These are phyloP conservation scores for Keiferia lycopersicella DNA, from an alignment of 2,888 invertebrate genomes.

Conservation along the genomic window DNA sequence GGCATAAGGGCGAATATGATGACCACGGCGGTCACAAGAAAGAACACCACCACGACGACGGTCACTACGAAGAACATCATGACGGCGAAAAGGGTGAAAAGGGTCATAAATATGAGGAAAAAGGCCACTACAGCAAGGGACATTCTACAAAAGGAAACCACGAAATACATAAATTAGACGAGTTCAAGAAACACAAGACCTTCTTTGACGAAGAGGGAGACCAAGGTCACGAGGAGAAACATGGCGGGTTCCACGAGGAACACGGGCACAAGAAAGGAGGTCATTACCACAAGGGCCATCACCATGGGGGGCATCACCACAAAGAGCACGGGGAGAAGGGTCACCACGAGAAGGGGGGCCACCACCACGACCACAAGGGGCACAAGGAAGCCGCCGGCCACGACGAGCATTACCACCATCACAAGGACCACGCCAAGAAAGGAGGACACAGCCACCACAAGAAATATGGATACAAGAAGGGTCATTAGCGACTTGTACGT, in stretches of 20 bases:
- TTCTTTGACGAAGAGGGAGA: slow-evolving; percentile 93
- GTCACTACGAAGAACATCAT: slow-evolving; percentile 84
- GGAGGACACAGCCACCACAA: slow-evolving; percentile 90
- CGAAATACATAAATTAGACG: slow-evolving; percentile 91
- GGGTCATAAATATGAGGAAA: slow-evolving; percentile 84
- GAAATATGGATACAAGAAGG: slow-evolving; percentile 86
- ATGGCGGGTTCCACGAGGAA: slow-evolving; percentile 89
- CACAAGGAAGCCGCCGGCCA: slow-evolving; percentile 90
- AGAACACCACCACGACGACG: slow-evolving; percentile 83
- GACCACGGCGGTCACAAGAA: slow-evolving; percentile 84
- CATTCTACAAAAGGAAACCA: slow-evolving; percentile 93
- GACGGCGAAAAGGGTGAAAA: slow-evolving; percentile 85
- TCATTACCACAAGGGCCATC: slow-evolving; percentile 90
- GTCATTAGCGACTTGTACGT: slow-evolving; percentile 50
- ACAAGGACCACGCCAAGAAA: slow-evolving; percentile 89
- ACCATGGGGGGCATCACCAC: slow-evolving; percentile 88
- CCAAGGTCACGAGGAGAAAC: slow-evolving; percentile 90
- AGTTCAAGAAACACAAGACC: slow-evolving; percentile 92
- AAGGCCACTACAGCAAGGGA: slow-evolving; percentile 90
- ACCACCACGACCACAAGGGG: slow-evolving; percentile 89
- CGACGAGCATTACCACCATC: slow-evolving; percentile 88
- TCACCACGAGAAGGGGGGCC: slow-evolving; percentile 89
- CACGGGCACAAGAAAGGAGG: slow-evolving; percentile 92
- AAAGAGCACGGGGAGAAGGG: slow-evolving; percentile 91
- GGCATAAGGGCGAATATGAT: slow-evolving; percentile 82